A percentile compares a stretch with the other conserved stretches of the same genome.
These are phyloP conservation scores for Bembecia ichneumoniformis DNA, from an alignment of 2,888 invertebrate genomes.

Conservation along the genomic window DNA sequence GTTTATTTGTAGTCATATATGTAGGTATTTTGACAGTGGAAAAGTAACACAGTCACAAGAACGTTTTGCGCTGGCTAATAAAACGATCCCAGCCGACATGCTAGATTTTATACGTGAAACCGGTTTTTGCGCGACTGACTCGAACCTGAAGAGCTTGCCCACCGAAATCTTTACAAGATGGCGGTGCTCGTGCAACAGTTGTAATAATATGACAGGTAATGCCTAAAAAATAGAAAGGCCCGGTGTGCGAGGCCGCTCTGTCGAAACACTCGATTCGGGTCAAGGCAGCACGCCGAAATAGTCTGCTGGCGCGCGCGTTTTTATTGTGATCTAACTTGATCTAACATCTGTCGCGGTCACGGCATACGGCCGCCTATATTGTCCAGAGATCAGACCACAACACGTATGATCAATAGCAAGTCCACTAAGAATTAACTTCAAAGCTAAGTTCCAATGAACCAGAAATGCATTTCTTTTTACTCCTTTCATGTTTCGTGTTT, in stretches of 20 bases:
- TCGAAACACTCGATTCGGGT: constrained; percentile 69
- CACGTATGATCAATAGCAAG: constrained; percentile 5
- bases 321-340: constrained; percentile 70
- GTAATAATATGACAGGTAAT: constrained; percentile 72
- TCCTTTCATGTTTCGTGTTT: too few species aligned
- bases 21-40: too few species aligned
- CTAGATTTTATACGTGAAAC: constrained; percentile 30
- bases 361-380: constrained; percentile 21
- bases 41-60: too few species aligned
- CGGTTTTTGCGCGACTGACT: constrained; percentile 28
- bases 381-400: constrained; percentile 14
- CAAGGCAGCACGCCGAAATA: constrained; percentile 72
- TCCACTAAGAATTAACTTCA: too few species aligned
- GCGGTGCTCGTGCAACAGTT: constrained; percentile 59
- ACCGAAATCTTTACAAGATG: constrained; percentile 58
- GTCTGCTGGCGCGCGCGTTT: constrained; percentile 66
- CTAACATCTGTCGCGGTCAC: constrained; percentile 62
- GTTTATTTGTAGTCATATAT: too few species aligned
- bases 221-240: constrained; percentile 73
- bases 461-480: too few species aligned
- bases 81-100: constrained; percentile 10
- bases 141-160: constrained; percentile 36
- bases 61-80: too few species aligned
- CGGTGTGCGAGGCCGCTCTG: constrained; percentile 69
- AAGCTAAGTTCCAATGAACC: too few species aligned